Base-by-base conservation (phyloP, 2,113 vertebrate species). In the Myotis yumanensis region DNA sequence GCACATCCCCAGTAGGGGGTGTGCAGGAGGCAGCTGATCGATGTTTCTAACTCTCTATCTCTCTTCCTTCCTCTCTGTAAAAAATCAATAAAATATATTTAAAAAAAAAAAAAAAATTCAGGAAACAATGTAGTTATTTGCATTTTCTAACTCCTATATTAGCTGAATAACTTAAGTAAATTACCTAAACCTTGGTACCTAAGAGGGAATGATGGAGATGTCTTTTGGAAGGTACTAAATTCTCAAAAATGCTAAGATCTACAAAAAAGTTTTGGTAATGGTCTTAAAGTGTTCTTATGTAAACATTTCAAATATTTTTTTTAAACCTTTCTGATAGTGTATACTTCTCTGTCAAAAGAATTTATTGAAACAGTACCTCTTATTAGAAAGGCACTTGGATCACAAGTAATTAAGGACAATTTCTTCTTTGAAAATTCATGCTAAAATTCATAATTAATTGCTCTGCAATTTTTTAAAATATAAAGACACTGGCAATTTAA, bases 221-320 rank as follows among this genome's bases (percentile, higher is more conserved):
- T 86, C 75, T 66, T 81, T 48, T 11, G 32, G 32, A 22, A 81
- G 69, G 23, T 32, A 71, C 43, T 80, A 79, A 80, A 72, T 93
- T 93, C 25, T 79, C 84, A 59, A 75, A 86, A 68, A 92, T 81
- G 32, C 37, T 90, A 69, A 54, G 23, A 81, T 37, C 51, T 62
- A 71, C 52, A 85, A 92, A 85, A n/a, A 48, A 77, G 51, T 62
- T 85, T n/a, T 89, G 46, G 7, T 69, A 76, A 40, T 52, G 6
- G 8, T 76, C 32, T 51, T 92, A 52, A 77, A 86, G 28, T 81
- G 9, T 51, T 90, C 80, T 82, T 86, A 81, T 6, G 16, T n/a
- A 94, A 86, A 86, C 18, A 89, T 23, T 75, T 95, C 75, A 82
- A 82, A 18, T 90, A 87, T 52, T 82, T 95, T n/a, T 83, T 88